phyloP scores from a whole-genome alignment of 2,113 vertebrate species.

The Notarius lentiginosus region DNA sequence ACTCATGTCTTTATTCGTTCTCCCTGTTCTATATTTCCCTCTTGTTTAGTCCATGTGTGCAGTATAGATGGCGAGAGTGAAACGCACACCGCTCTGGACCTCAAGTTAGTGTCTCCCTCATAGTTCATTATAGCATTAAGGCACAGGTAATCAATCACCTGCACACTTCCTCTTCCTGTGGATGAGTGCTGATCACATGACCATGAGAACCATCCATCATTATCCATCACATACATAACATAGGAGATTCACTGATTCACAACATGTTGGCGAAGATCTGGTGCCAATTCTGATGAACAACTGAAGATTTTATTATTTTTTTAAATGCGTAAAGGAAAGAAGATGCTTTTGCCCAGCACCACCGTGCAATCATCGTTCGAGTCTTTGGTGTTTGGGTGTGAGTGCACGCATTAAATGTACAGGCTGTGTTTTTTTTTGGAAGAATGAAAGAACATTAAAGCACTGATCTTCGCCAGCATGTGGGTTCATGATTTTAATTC shows the following conservation, averaged over 20 bases:
- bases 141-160: constrained; percentile 61
- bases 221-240: constrained; percentile 19
- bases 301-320: neutral
- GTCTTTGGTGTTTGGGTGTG: neutral
- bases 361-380: neutral
- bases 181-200: constrained; percentile 37
- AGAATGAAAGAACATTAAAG: neutral
- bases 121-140: constrained; percentile 68
- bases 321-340: neutral
- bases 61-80: constrained; percentile 86
- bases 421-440: neutral
- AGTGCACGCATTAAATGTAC: neutral
- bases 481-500: neutral
- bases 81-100: constrained; percentile 86
- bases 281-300: neutral
- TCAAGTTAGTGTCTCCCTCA: constrained; percentile 82
- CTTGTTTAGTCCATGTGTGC: constrained; percentile 85
- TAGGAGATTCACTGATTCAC: neutral
- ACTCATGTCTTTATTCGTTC: constrained; percentile 14
- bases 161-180: constrained; percentile 30
- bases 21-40: constrained; percentile 29
- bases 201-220: constrained; percentile 28
- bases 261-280: neutral
- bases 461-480: constrained; percentile 12
- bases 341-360: neutral